phyloP scores from a whole-genome alignment of 2,113 vertebrate genomes.

The Sinosuthora webbiana region DNA sequence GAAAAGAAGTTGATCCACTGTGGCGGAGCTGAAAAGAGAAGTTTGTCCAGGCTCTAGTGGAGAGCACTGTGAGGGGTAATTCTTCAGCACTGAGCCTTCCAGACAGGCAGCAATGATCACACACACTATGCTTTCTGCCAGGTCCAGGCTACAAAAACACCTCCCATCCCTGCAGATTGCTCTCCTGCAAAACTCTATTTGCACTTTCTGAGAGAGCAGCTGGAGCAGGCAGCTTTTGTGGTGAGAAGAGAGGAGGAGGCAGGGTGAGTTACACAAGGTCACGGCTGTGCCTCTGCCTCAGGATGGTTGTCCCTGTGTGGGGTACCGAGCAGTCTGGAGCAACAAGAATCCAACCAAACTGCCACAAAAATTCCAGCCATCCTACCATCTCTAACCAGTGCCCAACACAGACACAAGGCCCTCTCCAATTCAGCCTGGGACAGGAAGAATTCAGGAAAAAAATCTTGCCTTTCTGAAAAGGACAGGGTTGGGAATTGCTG shows the following conservation, averaged over 20 bases:
- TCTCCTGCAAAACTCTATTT: background rate
- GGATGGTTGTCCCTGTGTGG: background rate
- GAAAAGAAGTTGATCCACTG: background rate
- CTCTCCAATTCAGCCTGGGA: background rate
- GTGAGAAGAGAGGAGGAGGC: background rate
- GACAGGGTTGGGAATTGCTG: background rate
- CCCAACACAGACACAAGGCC: background rate
- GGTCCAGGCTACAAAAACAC: background rate
- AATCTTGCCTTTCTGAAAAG: background rate
- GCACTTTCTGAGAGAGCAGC: background rate
- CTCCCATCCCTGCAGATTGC: background rate
- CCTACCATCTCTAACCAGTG: background rate
- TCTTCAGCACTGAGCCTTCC: background rate
- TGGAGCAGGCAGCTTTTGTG: background rate
- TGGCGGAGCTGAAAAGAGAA: background rate
- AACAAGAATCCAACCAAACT: background rate
- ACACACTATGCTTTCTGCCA: background rate
- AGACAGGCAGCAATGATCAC: background rate
- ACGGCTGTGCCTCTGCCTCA: background rate
- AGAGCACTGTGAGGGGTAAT: background rate
- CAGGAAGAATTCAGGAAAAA: background rate
- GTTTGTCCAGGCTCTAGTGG: background rate
- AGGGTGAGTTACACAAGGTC: background rate
- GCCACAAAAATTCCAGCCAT: background rate
- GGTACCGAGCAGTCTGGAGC: background rate